These are phyloP conservation scores for Neotoma lepida DNA, from an alignment of 2,113 vertebrate species.

Conservation along the genomic window DNA sequence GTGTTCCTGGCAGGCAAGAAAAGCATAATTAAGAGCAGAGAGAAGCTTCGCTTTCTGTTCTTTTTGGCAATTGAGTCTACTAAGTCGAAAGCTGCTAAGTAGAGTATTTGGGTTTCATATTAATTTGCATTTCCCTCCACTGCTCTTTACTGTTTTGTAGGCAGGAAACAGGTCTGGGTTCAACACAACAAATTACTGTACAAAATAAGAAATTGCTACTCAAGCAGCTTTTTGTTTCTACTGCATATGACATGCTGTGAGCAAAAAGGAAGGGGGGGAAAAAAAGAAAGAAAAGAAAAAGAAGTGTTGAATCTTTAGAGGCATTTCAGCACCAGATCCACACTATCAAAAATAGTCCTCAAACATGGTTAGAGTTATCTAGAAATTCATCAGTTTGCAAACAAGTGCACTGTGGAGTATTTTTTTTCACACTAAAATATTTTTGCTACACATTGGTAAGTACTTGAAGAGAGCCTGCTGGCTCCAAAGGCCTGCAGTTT, in stretches of 20 bases:
- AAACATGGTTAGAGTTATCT: slow-evolving; percentile 76
- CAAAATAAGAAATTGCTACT: slow-evolving; percentile 63
- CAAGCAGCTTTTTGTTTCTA: slow-evolving; percentile 72
- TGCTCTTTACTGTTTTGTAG: slow-evolving; percentile 67
- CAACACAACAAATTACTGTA: slow-evolving; percentile 75
- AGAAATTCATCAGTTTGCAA: slow-evolving; percentile 84
- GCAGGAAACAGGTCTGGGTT: slow-evolving; percentile 62
- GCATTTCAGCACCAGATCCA: slow-evolving; percentile 69
- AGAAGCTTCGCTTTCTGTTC: slow-evolving; percentile 67
- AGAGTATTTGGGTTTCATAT: slow-evolving; percentile 70
- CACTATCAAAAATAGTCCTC: slow-evolving; percentile 76
- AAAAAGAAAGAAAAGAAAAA: not conserved
- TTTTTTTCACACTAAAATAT: slow-evolving; percentile 82
- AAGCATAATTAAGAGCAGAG: slow-evolving; percentile 70
- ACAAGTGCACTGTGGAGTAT: slow-evolving; percentile 80
- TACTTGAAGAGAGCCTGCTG: slow-evolving; percentile 79
- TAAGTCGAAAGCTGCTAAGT: slow-evolving; percentile 74
- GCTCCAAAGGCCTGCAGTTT: slow-evolving; percentile 74
- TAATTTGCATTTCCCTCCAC: slow-evolving; percentile 76
- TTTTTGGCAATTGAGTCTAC: slow-evolving; percentile 73
- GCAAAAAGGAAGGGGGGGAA: not conserved
- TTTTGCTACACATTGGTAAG: slow-evolving; percentile 83
- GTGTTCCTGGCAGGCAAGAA: slow-evolving; percentile 55
- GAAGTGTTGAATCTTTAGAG: slow-evolving; percentile 65
- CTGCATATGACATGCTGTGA: slow-evolving; percentile 58